Conservation (phyloP, 2,888 invertebrate species). For the Tenthredo mesomela region DNA sequence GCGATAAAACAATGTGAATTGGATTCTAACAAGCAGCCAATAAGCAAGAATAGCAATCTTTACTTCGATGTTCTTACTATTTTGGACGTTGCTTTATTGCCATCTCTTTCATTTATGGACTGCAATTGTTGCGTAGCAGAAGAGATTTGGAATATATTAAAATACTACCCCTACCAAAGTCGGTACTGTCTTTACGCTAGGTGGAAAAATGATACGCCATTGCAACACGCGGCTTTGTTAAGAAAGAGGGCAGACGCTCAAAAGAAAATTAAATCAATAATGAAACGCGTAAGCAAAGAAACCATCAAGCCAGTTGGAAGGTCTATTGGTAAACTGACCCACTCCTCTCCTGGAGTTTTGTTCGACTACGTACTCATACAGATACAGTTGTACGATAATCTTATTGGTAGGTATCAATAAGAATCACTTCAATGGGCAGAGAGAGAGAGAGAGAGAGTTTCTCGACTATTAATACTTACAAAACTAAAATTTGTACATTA, state of each 20-base stretch:
- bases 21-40: constrained; percentile 71
- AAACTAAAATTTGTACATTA: background rate
- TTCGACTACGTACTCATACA: constrained; percentile 96
- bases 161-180: constrained; percentile 92
- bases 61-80: constrained; percentile 92
- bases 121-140: constrained; percentile 98
- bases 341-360: constrained; percentile 96
- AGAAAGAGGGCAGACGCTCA: constrained; percentile 92
- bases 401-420: constrained; percentile 83
- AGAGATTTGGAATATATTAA: constrained; percentile 95
- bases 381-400: constrained; percentile 96
- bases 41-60: constrained; percentile 78
- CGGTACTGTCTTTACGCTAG: constrained; percentile 93
- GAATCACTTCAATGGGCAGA: background rate
- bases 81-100: constrained; percentile 93
- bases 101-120: constrained; percentile 94
- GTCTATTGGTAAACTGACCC: constrained; percentile 97
- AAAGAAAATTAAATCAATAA: constrained; percentile 95
- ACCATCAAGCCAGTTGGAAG: constrained; percentile 98
- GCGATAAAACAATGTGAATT: constrained; percentile 72
- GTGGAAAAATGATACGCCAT: constrained; percentile 96
- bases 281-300: constrained; percentile 99
- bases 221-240: constrained; percentile 90
- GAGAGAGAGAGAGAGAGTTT: too few relatives aligned
- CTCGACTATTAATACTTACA: background rate